These are phyloP conservation scores for Brachyalestes nurse DNA, from an alignment of 2,797 vertebrate genomes.

Conservation along the genomic window DNA sequence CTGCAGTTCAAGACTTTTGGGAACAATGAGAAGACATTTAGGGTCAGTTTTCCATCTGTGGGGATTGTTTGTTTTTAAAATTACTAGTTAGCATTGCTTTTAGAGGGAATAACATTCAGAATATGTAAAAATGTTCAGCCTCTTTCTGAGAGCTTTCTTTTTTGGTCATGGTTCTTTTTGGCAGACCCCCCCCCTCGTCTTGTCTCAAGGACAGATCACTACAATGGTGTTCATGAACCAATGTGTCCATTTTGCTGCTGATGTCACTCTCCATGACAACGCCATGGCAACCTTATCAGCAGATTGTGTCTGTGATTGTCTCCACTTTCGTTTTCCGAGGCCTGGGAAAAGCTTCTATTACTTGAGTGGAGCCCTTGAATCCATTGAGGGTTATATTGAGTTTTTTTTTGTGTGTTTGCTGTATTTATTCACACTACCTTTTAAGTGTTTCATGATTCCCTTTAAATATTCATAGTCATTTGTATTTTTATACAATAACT, in stretches of 20 bases:
- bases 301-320: background rate
- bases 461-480: too few relatives aligned
- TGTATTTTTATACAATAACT: too few relatives aligned
- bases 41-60: too few relatives aligned
- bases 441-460: too few relatives aligned
- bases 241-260: background rate
- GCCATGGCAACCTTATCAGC: conserved; percentile 5
- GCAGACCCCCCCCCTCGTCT: background rate
- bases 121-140: background rate
- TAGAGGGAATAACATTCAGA: background rate
- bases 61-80: background rate
- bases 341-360: background rate
- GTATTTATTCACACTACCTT: too few relatives aligned
- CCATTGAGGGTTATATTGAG: too few relatives aligned
- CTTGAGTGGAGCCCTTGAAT: background rate
- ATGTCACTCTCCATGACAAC: background rate
- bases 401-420: too few relatives aligned
- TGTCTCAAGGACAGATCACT: background rate
- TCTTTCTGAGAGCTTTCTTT: background rate
- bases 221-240: background rate
- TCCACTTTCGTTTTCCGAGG: background rate
- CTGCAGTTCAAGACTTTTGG: too few relatives aligned
- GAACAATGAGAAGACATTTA: too few relatives aligned
- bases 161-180: background rate
- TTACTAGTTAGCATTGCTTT: background rate